A percentile compares a stretch with the other conserved stretches of the same genome.
Conservation (phyloP, 1,140 invertebrate species). For the Grapholita molesta region DNA sequence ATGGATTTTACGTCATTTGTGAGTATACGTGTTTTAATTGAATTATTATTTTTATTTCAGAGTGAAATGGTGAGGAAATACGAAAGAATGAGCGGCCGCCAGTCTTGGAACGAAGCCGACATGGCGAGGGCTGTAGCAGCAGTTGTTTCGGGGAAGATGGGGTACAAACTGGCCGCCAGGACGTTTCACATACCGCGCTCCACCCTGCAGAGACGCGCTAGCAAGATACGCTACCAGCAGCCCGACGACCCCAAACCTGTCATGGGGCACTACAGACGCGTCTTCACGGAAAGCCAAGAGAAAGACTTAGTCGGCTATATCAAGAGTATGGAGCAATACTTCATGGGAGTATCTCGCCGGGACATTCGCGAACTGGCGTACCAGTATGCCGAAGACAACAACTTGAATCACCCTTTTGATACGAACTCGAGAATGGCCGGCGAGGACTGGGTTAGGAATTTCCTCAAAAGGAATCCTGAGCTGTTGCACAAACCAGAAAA, state of each 20-base stretch:
- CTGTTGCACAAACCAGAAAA: conserved; percentile 57
- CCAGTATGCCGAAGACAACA: conserved; percentile 68
- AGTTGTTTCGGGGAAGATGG: conserved; percentile 75
- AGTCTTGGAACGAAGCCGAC: conserved; percentile 73
- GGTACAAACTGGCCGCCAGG: conserved; percentile 69
- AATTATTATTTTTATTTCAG: conserved; percentile 43
- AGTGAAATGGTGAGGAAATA: conserved; percentile 72
- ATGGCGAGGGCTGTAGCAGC: conserved; percentile 73
- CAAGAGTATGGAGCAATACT: conserved; percentile 70
- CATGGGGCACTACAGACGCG: conserved; percentile 67
- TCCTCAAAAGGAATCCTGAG: conserved; percentile 68
- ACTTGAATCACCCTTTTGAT: conserved; percentile 68
- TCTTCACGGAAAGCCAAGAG: conserved; percentile 69
- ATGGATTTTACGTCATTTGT: background rate
- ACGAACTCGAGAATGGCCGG: conserved; percentile 68
- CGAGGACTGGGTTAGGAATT: conserved; percentile 72
- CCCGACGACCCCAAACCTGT: conserved; percentile 65
- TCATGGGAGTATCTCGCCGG: conserved; percentile 66
- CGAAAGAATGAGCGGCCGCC: conserved; percentile 74
- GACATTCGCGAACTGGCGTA: conserved; percentile 71
- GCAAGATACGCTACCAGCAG: conserved; percentile 66
- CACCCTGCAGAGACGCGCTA: conserved; percentile 65
- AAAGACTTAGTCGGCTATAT: conserved; percentile 71
- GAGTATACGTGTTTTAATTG: background rate
- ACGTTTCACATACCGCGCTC: conserved; percentile 71